A percentile compares a stretch with the other conserved stretches of the same genome.
These are phyloP conservation scores for Pterois miles DNA, from an alignment of 2,797 vertebrate genomes.

Conservation along the genomic window DNA sequence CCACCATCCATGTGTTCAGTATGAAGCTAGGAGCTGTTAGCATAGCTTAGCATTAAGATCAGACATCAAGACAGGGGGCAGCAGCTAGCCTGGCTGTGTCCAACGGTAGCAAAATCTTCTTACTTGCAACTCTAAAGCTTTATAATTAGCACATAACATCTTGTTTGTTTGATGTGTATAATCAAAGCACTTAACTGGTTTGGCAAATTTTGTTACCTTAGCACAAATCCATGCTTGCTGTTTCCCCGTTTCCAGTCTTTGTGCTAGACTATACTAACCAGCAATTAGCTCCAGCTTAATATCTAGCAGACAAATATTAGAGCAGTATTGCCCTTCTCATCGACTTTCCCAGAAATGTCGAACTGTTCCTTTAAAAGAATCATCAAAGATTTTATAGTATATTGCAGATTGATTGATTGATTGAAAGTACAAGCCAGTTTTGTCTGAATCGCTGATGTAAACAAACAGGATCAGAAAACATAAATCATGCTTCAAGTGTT, in stretches of 20 bases:
- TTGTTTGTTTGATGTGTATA: too few species aligned
- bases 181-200: not conserved
- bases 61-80: not conserved
- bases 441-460: not conserved
- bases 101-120: not conserved
- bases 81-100: not conserved
- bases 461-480: not conserved
- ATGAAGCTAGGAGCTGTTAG: not conserved
- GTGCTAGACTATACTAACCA: not conserved
- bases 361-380: not conserved
- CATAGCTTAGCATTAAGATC: not conserved
- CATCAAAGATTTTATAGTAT: not conserved
- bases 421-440: not conserved
- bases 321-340: not conserved
- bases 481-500: not conserved
- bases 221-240: not conserved
- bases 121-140: not conserved
- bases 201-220: not conserved
- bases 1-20: too few species aligned
- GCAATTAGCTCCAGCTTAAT: not conserved
- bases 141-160: not conserved
- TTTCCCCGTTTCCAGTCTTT: not conserved
- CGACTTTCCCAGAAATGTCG: not conserved
- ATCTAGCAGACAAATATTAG: not conserved
- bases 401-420: not conserved